Evolutionary conservation across 2,113 vertebrate species (phyloP).

Genomic region (Azemiops feae): DNA sequence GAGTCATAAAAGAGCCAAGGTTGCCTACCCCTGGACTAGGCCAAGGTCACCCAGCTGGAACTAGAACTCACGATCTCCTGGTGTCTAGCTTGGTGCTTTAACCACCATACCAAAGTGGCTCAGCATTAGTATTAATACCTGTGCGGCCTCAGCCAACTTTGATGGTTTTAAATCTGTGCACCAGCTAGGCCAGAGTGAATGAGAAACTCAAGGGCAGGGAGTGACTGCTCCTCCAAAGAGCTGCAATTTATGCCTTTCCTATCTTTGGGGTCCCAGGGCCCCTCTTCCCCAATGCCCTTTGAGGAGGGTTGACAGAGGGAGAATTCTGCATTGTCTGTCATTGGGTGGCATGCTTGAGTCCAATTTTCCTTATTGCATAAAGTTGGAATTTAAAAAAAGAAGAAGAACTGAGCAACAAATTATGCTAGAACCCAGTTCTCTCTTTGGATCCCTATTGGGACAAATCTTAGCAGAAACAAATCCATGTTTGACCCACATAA

Average conservation of each 20-base stretch:
- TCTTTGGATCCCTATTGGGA: background rate
- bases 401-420: background rate
- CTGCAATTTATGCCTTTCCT: background rate
- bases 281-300: background rate
- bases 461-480: background rate
- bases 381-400: background rate
- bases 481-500: background rate
- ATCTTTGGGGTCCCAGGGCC: background rate
- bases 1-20: too few relatives aligned
- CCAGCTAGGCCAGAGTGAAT: too few relatives aligned
- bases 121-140: too few relatives aligned
- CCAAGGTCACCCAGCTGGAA: background rate
- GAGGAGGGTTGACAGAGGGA: background rate
- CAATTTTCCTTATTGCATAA: background rate
- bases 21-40: too few relatives aligned
- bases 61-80: too few relatives aligned
- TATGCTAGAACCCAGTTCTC: background rate
- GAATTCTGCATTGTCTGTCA: too few relatives aligned
- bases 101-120: too few relatives aligned
- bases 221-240: background rate
- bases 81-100: too few relatives aligned
- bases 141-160: too few relatives aligned
- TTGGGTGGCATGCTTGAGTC: too few relatives aligned
- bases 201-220: background rate
- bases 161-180: too few relatives aligned